Evolutionary conservation across 1,140 invertebrate species (phyloP), one percentile per base, ranked within the genome.

Genomic region (Papilio helenus): DNA sequence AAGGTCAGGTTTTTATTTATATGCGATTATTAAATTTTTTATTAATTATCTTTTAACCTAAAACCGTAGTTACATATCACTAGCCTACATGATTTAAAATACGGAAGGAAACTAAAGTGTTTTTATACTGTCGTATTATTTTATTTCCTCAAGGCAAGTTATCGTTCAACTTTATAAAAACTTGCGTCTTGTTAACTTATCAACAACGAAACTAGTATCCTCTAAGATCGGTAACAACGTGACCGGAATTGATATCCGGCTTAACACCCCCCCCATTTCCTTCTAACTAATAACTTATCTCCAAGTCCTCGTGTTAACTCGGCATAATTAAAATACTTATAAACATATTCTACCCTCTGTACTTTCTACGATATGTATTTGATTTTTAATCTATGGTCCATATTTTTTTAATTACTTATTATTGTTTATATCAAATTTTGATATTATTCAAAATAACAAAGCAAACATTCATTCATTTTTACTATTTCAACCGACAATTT

Each of bases 161-260:
- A 58, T n/a, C 20, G 20, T 58, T 23, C n/a, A 58, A 29, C 58
- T 29, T 26, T 61, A 61, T 61, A 26, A 61, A 61, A 61, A 61
- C 58, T 26, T 26, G 14, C 58, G 2, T 26, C 12, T 61, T 61
- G 58, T 61, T 26, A 58, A 23, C 20, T 61, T 16, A n/a, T 58
- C 55, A 61, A 61, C 58, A 26, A 61, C 58, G 23, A 20, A 55
- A 55, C 51, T 55, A 55, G 49, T 46, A 46, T 16, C 51, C 51
- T 55, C 51, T 55, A 55, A 55, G 51, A 55, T 55, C 51, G 51
- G 51, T 61, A 61, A 26, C 58, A 26, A 61, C 58, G 58, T 61
- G 23, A 61, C 58, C 58, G 58, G 58, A 61, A 61, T 68, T 29
- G 26, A 68, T 68, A 34, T 68, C 61, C 26, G 61, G 61, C 12